These are phyloP conservation scores for Penaeus vannamei DNA, from an alignment of 1,140 invertebrate genomes.

Conservation along the genomic window DNA sequence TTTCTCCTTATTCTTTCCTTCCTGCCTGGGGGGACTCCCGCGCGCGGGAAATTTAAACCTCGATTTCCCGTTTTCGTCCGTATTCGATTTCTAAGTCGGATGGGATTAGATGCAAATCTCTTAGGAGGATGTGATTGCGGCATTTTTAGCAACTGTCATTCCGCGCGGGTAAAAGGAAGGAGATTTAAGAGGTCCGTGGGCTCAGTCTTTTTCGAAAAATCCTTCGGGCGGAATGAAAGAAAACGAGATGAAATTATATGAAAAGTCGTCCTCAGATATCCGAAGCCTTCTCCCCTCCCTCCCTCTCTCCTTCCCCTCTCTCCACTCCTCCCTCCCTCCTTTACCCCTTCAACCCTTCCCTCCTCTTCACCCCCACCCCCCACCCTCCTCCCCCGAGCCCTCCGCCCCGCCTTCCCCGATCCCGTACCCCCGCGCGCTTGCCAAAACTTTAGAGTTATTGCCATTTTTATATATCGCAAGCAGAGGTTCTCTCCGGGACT, in stretches of 20 bases:
- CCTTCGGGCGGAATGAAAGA: background rate
- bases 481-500: slow-evolving; percentile 38
- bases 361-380: background rate
- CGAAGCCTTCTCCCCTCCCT: background rate
- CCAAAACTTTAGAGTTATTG: slow-evolving; percentile 58
- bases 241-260: slow-evolving; percentile 23
- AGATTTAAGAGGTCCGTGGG: background rate
- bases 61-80: too few relatives aligned
- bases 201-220: too few relatives aligned
- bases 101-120: slow-evolving; percentile 40
- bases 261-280: slow-evolving; percentile 18
- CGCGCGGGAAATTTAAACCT: too few relatives aligned
- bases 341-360: background rate
- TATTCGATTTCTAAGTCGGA: slow-evolving; percentile 31
- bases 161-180: background rate
- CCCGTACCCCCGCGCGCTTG: slow-evolving; percentile 36
- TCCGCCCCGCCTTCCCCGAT: background rate
- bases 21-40: too few relatives aligned
- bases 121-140: slow-evolving; percentile 10
- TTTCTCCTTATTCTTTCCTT: too few relatives aligned
- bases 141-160: slow-evolving; percentile 4
- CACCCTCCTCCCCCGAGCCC: background rate
- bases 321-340: background rate
- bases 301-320: too few relatives aligned
- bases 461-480: slow-evolving; percentile 57